Conservation (phyloP, 2,797 vertebrate genomes). For the Picus viridis region DNA sequence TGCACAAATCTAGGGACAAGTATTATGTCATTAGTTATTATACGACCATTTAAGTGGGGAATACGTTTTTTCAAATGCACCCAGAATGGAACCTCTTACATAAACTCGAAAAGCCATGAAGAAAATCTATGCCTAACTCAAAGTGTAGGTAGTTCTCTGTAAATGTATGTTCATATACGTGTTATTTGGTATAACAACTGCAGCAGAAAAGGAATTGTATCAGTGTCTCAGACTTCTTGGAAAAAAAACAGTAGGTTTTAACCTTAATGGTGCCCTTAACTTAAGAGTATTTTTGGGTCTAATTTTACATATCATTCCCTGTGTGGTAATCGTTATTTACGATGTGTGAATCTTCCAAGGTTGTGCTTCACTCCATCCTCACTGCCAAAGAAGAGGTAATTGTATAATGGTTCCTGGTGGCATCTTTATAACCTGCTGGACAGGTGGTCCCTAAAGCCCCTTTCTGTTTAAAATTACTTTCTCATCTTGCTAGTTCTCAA, state of each 20-base stretch:
- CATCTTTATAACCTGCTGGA: neutral
- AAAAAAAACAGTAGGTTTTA: neutral
- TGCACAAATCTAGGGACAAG: fast-evolving
- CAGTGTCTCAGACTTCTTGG: neutral
- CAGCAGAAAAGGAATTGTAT: too few species aligned
- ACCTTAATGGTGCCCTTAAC: neutral
- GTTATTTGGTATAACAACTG: neutral
- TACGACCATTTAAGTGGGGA: neutral
- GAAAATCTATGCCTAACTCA: neutral
- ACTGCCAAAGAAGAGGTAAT: neutral
- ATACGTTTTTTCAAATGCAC: neutral
- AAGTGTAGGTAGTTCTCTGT: neutral
- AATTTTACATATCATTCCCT: neutral
- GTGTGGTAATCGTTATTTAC: neutral
- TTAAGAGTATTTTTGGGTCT: neutral
- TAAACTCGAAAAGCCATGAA: neutral
- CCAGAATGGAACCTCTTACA: fast-evolving
- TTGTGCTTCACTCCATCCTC: neutral
- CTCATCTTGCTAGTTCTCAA: neutral
- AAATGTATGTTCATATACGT: fast-evolving
- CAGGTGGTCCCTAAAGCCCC: neutral
- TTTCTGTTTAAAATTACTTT: neutral
- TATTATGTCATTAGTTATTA: neutral
- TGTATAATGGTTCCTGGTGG: fast-evolving
- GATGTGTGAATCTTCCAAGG: neutral